Evolutionary conservation across 2,888 invertebrate genomes (phyloP).

Genomic region (Tipula vernalis): DNA sequence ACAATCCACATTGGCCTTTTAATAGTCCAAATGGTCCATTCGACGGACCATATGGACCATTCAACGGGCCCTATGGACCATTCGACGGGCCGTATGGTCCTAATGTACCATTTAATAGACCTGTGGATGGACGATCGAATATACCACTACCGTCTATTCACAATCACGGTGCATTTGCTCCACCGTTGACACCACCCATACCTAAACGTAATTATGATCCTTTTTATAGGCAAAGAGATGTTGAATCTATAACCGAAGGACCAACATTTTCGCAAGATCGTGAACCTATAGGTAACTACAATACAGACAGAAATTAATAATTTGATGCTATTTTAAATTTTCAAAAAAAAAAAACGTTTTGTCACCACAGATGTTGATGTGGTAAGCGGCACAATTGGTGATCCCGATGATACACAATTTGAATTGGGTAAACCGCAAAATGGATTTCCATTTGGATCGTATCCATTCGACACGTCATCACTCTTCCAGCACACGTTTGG

Average conservation of each 20-base stretch:
- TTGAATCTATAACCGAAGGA: background rate
- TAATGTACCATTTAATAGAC: background rate
- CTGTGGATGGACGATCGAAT: background rate
- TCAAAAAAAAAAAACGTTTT: background rate
- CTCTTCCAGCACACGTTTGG: slow-evolving; percentile 11
- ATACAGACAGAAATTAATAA: background rate
- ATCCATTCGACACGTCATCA: background rate
- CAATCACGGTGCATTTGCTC: background rate
- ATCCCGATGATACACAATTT: slow-evolving; percentile 10
- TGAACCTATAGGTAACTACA: background rate
- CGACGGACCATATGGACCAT: background rate
- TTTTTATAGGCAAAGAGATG: background rate
- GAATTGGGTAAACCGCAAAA: background rate
- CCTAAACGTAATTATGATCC: background rate
- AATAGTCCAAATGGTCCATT: background rate
- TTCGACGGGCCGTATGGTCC: background rate
- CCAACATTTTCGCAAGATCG: background rate
- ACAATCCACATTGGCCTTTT: background rate
- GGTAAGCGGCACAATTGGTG: slow-evolving; percentile 10
- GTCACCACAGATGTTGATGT: background rate
- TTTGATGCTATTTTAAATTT: background rate
- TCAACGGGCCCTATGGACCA: background rate
- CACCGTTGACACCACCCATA: background rate
- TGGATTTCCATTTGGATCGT: slow-evolving; percentile 10
- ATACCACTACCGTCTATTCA: background rate